Evolutionary conservation across 2,888 invertebrate species (phyloP).

Genomic region (Rhogogaster chlorosoma): DNA sequence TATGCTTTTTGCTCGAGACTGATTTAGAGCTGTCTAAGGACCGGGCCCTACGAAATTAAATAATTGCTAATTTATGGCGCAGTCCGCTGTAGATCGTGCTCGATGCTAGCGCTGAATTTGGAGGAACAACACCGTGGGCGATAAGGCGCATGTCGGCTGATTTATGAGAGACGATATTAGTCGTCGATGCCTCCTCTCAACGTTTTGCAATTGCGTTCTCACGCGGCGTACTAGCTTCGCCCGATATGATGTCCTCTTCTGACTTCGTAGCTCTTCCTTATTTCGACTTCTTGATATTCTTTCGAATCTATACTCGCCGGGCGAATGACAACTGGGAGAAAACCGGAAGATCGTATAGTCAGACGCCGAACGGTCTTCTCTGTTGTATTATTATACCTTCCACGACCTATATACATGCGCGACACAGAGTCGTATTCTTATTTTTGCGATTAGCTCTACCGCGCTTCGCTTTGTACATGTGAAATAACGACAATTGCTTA

Average conservation of each 20-base stretch:
- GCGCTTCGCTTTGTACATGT: neutral
- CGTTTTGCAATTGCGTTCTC: slow-evolving; percentile 41
- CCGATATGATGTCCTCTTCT: slow-evolving; percentile 21
- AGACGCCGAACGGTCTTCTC: neutral
- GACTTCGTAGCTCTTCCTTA: too few relatives aligned
- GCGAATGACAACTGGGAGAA: neutral
- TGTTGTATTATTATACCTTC: neutral
- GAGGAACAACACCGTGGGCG: slow-evolving; percentile 60
- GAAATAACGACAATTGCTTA: slow-evolving; percentile 28
- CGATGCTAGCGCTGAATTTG: slow-evolving; percentile 53
- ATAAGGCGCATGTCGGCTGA: slow-evolving; percentile 58
- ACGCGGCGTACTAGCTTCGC: neutral
- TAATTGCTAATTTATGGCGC: slow-evolving; percentile 78
- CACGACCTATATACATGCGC: neutral
- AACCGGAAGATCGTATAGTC: neutral
- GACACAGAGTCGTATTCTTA: slow-evolving; percentile 5
- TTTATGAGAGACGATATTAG: slow-evolving; percentile 45
- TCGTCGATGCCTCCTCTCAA: slow-evolving; percentile 33
- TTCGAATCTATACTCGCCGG: neutral
- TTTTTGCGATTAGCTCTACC: slow-evolving; percentile 28
- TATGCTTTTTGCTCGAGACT: slow-evolving; percentile 78
- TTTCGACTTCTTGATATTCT: neutral
- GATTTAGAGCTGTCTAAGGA: slow-evolving; percentile 78
- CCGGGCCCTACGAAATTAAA: slow-evolving; percentile 78
- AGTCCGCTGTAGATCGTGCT: slow-evolving; percentile 69